phyloP scores from a whole-genome alignment of 1,140 invertebrate species.

The Calliphora vicina region DNA sequence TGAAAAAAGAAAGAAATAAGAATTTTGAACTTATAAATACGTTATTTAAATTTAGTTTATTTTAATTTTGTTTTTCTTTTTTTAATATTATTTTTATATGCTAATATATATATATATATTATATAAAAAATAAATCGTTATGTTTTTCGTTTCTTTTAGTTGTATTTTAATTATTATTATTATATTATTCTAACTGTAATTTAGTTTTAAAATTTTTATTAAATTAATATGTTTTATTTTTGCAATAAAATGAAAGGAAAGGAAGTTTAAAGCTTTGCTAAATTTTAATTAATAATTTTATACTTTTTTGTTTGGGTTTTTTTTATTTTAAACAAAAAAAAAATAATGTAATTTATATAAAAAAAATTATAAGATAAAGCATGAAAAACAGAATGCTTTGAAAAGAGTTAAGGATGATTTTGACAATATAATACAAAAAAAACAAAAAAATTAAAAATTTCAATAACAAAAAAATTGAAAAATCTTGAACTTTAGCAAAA shows the following conservation, averaged over 20 bases:
- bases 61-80: neutral
- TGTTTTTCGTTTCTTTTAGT: neutral
- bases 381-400: neutral
- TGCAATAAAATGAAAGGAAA: too few species aligned
- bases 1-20: too few species aligned
- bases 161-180: neutral
- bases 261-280: too few species aligned
- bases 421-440: slow-evolving; percentile 21
- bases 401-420: neutral
- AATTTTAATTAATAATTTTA: too few species aligned
- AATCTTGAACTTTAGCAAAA: neutral
- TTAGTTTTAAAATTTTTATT: neutral
- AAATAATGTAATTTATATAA: neutral
- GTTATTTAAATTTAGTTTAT: neutral
- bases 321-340: neutral
- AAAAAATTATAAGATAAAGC: neutral
- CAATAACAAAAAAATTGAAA: too few species aligned
- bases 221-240: too few species aligned
- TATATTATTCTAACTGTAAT: neutral
- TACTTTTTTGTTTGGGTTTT: neutral
- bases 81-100: neutral
- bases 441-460: slow-evolving; percentile 8
- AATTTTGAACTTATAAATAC: neutral
- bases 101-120: neutral
- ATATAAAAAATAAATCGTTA: neutral